phyloP scores from a whole-genome alignment of 2,797 vertebrate species.

The Silurus aristotelis region DNA sequence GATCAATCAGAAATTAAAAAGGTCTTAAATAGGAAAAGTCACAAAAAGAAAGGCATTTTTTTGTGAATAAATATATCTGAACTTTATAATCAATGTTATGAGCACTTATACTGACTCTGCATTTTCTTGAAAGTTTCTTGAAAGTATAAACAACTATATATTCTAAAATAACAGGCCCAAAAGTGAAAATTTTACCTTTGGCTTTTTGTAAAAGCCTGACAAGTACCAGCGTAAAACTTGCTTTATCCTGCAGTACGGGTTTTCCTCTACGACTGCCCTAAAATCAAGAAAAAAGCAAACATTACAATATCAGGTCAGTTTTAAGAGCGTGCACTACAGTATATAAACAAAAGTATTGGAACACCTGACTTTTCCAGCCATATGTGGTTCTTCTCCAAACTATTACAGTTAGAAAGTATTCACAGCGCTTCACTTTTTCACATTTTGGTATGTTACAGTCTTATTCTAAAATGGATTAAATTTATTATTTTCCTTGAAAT shows the following conservation, averaged over 20 bases:
- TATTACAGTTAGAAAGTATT: too few relatives aligned
- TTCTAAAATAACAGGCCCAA: too few relatives aligned
- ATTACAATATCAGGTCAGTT: neutral
- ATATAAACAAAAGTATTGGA: too few relatives aligned
- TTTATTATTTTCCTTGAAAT: too few relatives aligned
- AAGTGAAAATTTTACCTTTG: slow-evolving; percentile 79
- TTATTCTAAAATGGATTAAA: too few relatives aligned
- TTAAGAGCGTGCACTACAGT: neutral
- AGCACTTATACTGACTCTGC: neutral
- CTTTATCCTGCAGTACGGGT: slow-evolving; percentile 87
- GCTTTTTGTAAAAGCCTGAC: slow-evolving; percentile 98
- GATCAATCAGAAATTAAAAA: neutral
- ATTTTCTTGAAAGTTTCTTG: neutral
- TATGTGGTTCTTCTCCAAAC: too few relatives aligned
- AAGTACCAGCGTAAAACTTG: slow-evolving; percentile 95
- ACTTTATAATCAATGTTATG: neutral
- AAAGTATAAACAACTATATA: neutral
- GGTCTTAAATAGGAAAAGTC: neutral
- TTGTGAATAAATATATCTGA: neutral
- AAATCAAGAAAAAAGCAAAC: neutral
- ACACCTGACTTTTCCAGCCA: too few relatives aligned
- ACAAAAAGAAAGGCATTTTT: neutral
- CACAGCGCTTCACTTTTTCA: too few relatives aligned
- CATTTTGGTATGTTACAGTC: too few relatives aligned
- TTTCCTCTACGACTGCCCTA: slow-evolving; percentile 87